These are phyloP conservation scores for Urosaurus nigricauda DNA, from an alignment of 2,797 vertebrate species.

Conservation along the genomic window DNA sequence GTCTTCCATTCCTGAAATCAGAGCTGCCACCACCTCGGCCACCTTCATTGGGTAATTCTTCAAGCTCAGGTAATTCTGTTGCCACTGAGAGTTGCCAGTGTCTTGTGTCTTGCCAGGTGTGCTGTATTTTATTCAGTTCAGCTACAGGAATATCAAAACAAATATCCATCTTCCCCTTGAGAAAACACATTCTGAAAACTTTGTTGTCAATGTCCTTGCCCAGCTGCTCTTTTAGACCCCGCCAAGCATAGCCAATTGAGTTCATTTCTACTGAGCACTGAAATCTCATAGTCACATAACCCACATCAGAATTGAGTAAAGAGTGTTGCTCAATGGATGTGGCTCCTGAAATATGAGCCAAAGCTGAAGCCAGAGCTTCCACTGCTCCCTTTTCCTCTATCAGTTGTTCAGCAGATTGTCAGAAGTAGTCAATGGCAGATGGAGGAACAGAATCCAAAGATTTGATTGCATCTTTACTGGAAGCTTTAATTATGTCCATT, in stretches of 20 bases:
- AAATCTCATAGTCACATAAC: conserved; percentile 89
- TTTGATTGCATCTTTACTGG: conserved; percentile 92
- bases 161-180: conserved; percentile 92
- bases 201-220: conserved; percentile 88
- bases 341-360: conserved; percentile 96
- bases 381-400: conserved; percentile 91
- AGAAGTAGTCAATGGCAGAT: conserved; percentile 88
- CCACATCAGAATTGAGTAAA: conserved; percentile 89
- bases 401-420: conserved; percentile 86
- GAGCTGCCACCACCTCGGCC: conserved; percentile 59
- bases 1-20: conserved; percentile 65
- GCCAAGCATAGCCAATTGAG: conserved; percentile 90
- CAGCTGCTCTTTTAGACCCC: conserved; percentile 91
- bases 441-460: conserved; percentile 90
- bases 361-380: conserved; percentile 91
- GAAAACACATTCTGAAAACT: conserved; percentile 88
- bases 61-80: conserved; percentile 89
- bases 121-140: conserved; percentile 89
- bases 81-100: conserved; percentile 91
- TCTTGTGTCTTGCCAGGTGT: conserved; percentile 88
- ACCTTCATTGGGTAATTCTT: conserved; percentile 78
- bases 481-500: conserved; percentile 94
- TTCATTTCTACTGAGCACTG: conserved; percentile 91
- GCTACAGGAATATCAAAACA: conserved; percentile 91
- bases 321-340: conserved; percentile 91